Base-by-base conservation (phyloP, 1,140 invertebrate genomes). In the Lasioglossum baleicum region DNA sequence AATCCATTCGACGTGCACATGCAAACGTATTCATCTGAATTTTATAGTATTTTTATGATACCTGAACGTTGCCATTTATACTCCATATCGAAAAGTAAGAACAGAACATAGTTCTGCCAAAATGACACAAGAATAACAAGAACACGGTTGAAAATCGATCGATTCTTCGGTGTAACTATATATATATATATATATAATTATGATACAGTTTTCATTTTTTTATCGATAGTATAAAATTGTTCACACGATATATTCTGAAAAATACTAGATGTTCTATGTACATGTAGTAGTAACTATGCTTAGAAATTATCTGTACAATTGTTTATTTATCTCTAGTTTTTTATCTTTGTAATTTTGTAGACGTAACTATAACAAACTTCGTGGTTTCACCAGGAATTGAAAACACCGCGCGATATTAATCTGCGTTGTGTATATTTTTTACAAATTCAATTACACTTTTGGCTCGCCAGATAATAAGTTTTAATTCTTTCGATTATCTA, bases 341-440 rank as follows among this genome's bases (percentile, higher is more conserved):
- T 40, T 64, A 64, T 40, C 61, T 64, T 64, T 35, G 61, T 64
- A 75, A 71, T 83, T 68, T 63, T 42, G 44, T 69, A 42, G 31
- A 58, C 60, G 35, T 75, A 20, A 70, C 58, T 71, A 44, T 40
- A 83, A 75, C 71, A 67, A 69, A 69, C 51, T 66, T 71, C 42
- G 53, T 75, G 69, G 60, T 71, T 56, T 80, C 71, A 53, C 44
- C 65, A 66, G 26, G 26, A 65, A 74, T 63, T 26, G 20, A 75
- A 69, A 75, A 69, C 58, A 60, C 48, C 22, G 40, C 44, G 20
- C 71, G n/a, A 26, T 26, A 65, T 79, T 65, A 48, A 65, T 53
- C 11, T 42, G 11, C 31, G 7, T 64, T 53, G n/a, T 72, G 35
- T 75, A 65, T 10, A 56, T 65, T 72, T 26, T 31, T 53, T 70